Evolutionary conservation across 1,140 invertebrate genomes (phyloP), one percentile per base, ranked within the genome.

Genomic region (Trigoniulus corallinus): DNA sequence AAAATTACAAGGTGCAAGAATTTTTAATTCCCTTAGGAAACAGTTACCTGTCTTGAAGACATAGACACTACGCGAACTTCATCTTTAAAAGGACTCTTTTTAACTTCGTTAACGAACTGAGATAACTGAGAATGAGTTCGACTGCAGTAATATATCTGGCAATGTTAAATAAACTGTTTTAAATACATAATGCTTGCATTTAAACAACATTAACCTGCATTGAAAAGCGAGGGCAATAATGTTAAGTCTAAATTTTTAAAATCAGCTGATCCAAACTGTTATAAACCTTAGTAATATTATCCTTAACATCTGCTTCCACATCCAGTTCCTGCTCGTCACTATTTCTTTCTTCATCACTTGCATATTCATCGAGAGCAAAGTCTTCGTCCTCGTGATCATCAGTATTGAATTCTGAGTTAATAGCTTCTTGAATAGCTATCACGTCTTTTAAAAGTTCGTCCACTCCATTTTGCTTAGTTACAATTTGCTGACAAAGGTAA

Each of bases 41-140:
- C n/a, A n/a, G n/a, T 34, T 34, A 66, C 65, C 61, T 65, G 64
- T 53, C 94, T 73, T 1, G 93, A 97, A n/a, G 84, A 88, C 51
- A 98, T 68, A 18, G 87, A 79, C 0, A 88, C 74, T n/a, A 91
- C 75, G 53, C 84, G 75, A 20, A 83, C 69, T 54, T 78, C 66
- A 37, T 80, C 66, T 25, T 70, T 72, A 68, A 83, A 94, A 4
- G 77, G 73, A 57, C 86, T 95, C 61, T 80, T 81, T 55, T 84
- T 79, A 0, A 98, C 72, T 74, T 98, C 94, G 47, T 78, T 74
- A 24, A 96, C 77, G 73, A 97, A 92, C 65, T 98, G 94, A 1
- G 84, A 77, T 23, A 98, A 67, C 64, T 98, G 94, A 7, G 92
- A 96, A 70, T 98, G 93, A 26, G 94, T 98, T 64, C 94, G 74